Base-by-base conservation (phyloP, 2,797 vertebrate genomes). In the Tadarida brasiliensis region DNA sequence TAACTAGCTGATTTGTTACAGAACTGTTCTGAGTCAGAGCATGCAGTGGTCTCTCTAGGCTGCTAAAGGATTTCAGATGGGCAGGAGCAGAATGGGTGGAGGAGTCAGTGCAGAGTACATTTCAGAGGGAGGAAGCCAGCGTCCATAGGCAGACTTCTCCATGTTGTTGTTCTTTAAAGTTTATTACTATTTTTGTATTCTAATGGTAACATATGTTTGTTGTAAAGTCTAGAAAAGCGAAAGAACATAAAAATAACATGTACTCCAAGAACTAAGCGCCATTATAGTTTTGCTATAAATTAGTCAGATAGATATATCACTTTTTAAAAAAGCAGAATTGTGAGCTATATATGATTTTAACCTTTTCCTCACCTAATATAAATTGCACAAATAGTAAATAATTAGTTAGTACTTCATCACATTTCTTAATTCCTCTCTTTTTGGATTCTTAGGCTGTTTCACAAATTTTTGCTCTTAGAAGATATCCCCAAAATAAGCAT, bases 341-440 rank as follows among this genome's bases (percentile, higher is more conserved):
- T 39, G 15, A 65, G 39, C 0, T 57, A 39, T 9, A 44, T 20
- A 12, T 11, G 56, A 35, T 56, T 90, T 95, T 87, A 74, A 57
- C 7, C 10, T 14, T 49, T 56, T n/a, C 11, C 30, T 63, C 26
- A 70, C 47, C 33, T 73, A 81, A 67, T 87, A 77, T 68, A 76
- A 84, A n/a, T 81, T 65, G 44, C 85, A 82, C 15, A 91, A 78
- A n/a, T 56, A 63, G 33, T 65, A 86, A 68, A 76, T 81, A 33
- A 39, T 44, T 73, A 15, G 39, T n/a, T 24, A 68, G 20, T 17
- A 87, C 65, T 90, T 80, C 7, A n/a, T 86, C 19, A 33, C 49
- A 86, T 86, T 95, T 90, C 35, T 91, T 82, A 78, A 28, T 82
- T 93, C 2, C 16, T 24, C 44, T 83, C 39, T 47, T 91, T 28